Percentiles rank a stretch among this genome's conserved stretches.
phyloP scores from a whole-genome alignment of 2,797 vertebrate genomes.

The Ctenopoma multispine region DNA sequence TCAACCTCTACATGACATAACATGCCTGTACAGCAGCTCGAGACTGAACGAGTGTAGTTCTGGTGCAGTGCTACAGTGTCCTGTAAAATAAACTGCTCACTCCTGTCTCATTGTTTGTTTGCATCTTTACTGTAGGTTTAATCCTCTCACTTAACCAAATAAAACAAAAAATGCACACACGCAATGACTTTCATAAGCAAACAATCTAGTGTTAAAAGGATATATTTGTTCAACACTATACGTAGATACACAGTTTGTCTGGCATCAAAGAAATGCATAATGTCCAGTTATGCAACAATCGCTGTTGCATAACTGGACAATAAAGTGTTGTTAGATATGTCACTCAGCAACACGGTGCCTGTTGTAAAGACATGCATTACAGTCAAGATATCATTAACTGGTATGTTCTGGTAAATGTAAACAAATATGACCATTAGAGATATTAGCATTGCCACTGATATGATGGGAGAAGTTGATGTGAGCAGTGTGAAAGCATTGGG shows the following conservation, averaged over 20 bases:
- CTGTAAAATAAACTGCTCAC: constrained; percentile 5
- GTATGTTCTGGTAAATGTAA: too few relatives aligned
- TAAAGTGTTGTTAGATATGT: not conserved
- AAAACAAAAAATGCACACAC: not conserved
- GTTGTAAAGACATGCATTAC: not conserved
- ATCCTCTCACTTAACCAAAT: constrained; percentile 19
- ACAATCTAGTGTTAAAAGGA: constrained; percentile 54
- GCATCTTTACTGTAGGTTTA: constrained; percentile 36
- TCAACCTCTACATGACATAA: constrained; percentile 71
- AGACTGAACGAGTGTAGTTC: constrained; percentile 37
- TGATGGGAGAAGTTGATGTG: too few relatives aligned
- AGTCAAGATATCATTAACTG: not conserved
- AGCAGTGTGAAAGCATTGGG: too few relatives aligned
- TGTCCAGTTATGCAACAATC: not conserved
- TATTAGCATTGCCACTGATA: too few relatives aligned
- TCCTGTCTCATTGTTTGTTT: constrained; percentile 22
- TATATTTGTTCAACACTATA: constrained; percentile 24
- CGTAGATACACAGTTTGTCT: constrained; percentile 17
- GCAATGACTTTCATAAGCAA: constrained; percentile 12
- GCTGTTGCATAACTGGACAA: too few relatives aligned
- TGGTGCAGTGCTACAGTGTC: not conserved
- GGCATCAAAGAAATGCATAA: constrained; percentile 34
- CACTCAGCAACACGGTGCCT: too few relatives aligned
- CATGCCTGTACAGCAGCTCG: constrained; percentile 57
- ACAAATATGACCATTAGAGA: too few relatives aligned